Evolutionary conservation across 2,797 vertebrate genomes (phyloP).

Genomic region (Falco biarmicus): DNA sequence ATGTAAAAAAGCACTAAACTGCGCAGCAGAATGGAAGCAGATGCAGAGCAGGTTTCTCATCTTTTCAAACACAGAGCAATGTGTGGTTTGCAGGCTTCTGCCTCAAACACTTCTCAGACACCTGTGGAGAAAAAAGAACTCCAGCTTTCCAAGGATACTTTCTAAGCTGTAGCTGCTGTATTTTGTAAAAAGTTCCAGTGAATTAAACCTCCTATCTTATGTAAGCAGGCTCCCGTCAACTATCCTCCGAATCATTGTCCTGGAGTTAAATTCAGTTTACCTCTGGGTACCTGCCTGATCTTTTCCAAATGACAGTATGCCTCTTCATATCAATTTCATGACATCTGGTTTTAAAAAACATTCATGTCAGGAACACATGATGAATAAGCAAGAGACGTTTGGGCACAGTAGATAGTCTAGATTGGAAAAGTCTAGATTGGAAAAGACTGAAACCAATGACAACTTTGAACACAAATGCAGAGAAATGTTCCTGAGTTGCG

Average conservation of each 20-base stretch:
- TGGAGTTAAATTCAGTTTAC: conserved; percentile 45
- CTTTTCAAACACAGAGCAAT: not conserved
- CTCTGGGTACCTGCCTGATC: conserved; percentile 11
- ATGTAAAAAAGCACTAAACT: not conserved
- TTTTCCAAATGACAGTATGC: conserved; percentile 43
- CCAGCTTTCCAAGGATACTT: not conserved
- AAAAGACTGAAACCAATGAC: not conserved
- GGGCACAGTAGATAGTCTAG: not conserved
- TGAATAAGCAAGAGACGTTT: conserved; percentile 16
- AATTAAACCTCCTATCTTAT: not conserved
- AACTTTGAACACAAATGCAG: not conserved
- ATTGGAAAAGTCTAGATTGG: not conserved
- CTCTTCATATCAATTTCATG: conserved; percentile 39
- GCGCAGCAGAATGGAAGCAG: not conserved
- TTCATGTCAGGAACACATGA: not conserved
- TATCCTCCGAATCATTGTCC: conserved; percentile 3
- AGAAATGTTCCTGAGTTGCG: not conserved
- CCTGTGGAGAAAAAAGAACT: not conserved
- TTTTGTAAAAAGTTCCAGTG: not conserved
- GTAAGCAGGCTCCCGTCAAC: not conserved
- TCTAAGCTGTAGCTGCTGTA: not conserved
- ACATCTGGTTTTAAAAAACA: not conserved
- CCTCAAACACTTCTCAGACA: not conserved
- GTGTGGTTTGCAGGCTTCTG: not conserved
- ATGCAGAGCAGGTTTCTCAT: not conserved